Conservation (phyloP, 2,888 invertebrate species). For the Alsophila aescularia region DNA sequence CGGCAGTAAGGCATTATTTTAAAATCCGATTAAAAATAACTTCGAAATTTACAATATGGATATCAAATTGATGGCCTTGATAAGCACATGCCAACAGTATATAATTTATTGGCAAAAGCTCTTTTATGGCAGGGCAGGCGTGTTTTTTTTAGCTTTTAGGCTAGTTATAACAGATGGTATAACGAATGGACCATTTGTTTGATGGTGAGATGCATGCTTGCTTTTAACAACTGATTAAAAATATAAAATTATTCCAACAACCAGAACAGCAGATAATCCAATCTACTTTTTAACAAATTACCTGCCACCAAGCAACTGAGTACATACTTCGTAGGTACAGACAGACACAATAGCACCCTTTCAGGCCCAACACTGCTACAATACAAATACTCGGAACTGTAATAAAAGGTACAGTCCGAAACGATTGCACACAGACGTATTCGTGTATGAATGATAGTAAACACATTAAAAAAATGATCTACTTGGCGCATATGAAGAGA, state of each 20-base stretch:
- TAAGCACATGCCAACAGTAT: no score
- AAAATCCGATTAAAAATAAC: no score
- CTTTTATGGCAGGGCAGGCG: no score
- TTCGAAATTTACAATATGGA: no score
- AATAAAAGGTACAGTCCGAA: constrained; percentile 59
- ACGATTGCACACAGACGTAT: constrained; percentile 53
- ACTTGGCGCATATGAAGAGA: constrained; percentile 38
- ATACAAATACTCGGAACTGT: constrained; percentile 62
- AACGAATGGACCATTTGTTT: no score
- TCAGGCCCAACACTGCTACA: constrained; percentile 48
- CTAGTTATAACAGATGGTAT: no score
- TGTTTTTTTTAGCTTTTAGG: no score
- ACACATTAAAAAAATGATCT: constrained; percentile 38
- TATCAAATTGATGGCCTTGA: no score
- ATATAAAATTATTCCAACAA: background rate
- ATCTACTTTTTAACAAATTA: constrained; percentile 21
- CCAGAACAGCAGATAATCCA: background rate
- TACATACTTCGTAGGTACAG: constrained; percentile 18
- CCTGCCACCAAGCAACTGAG: constrained; percentile 19
- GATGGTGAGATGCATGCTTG: no score
- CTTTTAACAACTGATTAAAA: no score
- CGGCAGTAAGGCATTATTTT: no score
- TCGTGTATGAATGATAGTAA: constrained; percentile 52
- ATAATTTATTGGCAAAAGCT: no score
- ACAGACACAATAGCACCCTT: constrained; percentile 24